Evolutionary conservation across 1,140 invertebrate genomes (phyloP), one percentile per base, ranked within the genome.

Genomic region (Aphaenogaster ashmeadi): DNA sequence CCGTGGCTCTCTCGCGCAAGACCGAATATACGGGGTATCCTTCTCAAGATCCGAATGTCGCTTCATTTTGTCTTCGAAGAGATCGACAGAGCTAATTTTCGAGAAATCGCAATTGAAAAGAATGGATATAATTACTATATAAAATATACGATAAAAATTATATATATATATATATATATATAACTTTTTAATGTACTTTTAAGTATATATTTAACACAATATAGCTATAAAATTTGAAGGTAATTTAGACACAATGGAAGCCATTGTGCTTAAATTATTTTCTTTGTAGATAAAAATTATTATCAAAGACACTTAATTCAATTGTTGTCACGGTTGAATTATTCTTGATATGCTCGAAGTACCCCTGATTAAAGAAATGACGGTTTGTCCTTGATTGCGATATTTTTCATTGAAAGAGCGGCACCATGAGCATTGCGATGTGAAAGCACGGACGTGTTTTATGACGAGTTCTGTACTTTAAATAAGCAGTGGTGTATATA

Each of bases 171-270:
- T n/a, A 27, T 4, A 36, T 52, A 52, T 2, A 54, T n/a, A n/a
- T 72, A 52, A 36, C n/a, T 38, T 72, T 66, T 33, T 72, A 72
- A 50, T 50, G 41, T 71, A 71, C 18, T 52, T 64, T 54, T 54
- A 54, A 54, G 18, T 54, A 72, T 36, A 54, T 72, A 69, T 72
- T 36, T 54, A 54, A 54, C 27, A 54, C n/a, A 36, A 72, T n/a
- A 36, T 38, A 38, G 33, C 3, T n/a, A 54, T 21, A 36, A 54
- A 38, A 74, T 41, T 38, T 56, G 36, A 56, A 74, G 9, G 1
- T 21, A 74, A 15, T 56, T 56, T 33, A 7, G n/a, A 44, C 64
- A 67, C 21, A n/a, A 21, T 67, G 3, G 8, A 56, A 54, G 8
- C 21, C 67, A 33, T 38, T 21, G 4, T 56, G 33, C n/a, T 21